A percentile compares a stretch with the other conserved stretches of the same genome.
These are phyloP conservation scores for Agapostemon virescens DNA, from an alignment of 2,888 invertebrate species.

Conservation along the genomic window DNA sequence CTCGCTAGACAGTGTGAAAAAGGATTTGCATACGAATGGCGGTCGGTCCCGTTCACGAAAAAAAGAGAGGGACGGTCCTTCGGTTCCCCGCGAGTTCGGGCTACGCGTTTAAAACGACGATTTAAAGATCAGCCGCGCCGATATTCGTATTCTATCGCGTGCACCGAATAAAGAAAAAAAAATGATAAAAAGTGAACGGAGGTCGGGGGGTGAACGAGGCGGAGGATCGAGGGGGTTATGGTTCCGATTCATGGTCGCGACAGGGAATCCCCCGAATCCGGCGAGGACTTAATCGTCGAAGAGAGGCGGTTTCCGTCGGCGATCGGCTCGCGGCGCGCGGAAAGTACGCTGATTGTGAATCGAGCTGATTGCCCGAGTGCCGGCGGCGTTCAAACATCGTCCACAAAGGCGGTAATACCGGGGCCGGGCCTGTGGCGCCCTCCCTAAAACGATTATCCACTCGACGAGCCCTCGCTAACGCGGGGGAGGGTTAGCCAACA, in stretches of 20 bases:
- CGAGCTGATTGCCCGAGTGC: conserved; percentile 78
- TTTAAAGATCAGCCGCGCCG: conserved; percentile 15
- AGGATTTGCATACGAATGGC: conserved; percentile 52
- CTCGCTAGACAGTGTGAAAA: conserved; percentile 6
- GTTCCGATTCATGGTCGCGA: conserved; percentile 33
- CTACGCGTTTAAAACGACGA: conserved; percentile 24
- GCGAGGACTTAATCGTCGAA: conserved; percentile 48
- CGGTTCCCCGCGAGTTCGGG: not conserved
- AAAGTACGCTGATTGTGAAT: conserved; percentile 76
- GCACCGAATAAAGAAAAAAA: no score
- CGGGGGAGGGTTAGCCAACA: conserved; percentile 71
- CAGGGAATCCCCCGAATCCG: conserved; percentile 21
- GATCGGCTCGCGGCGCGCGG: conserved; percentile 61
- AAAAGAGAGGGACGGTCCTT: not conserved
- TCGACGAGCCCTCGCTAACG: conserved; percentile 71
- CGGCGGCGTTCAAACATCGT: conserved; percentile 76
- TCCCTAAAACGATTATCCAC: conserved; percentile 79
- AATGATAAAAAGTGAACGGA: not conserved
- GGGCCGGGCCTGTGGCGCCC: conserved; percentile 68
- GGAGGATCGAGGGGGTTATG: not conserved
- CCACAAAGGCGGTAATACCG: conserved; percentile 77
- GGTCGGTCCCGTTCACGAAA: not conserved
- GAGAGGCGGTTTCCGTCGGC: conserved; percentile 60
- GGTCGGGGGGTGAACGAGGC: not conserved
- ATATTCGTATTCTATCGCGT: conserved; percentile 28